Evolutionary conservation across 2,888 invertebrate species (phyloP), one percentile per base, ranked within the genome.

Genomic region (Steromphala cineraria): DNA sequence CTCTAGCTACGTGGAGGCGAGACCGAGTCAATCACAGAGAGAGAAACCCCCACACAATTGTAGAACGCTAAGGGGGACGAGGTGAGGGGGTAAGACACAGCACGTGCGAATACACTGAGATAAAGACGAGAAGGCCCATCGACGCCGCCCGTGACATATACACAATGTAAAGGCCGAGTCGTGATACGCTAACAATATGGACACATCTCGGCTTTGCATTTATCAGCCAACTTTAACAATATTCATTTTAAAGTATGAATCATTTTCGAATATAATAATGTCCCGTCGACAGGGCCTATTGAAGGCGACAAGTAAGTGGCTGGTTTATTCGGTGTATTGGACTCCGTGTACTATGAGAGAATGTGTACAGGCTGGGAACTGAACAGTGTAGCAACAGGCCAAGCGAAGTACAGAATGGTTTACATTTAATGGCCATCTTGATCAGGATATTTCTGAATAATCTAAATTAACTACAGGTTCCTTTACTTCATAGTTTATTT

Each of bases 241-340:
- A 62, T 62, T 62, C 62, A 62, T 62, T 62, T 62, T 62, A 62
- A 62, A 62, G 62, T 62, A 62, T 62, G 62, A 62, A 62, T 62
- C 62, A 62, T 62, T 62, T 62, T 62, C 62, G 62, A 62, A 62
- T 24, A 24, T 24, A 62, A 62, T 62, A 24, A 62, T 28, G 62
- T 62, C 15, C 24, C 28, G 62, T 62, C 62, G 62, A 62, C 62
- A 62, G 62, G 62, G 62, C 28, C 62, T 62, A 28, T 62, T 62
- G 28, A 62, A 28, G 15, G 62, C 28, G 62, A 62, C 24, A 21
- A 24, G 62, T 28, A 28, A 62, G 62, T 28, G 15, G 15, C n/a
- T 24, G 21, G 62, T 62, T 62, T 62, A 46, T 46, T 46, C 46
- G 46, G 46, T 46, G 46, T 46, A 46, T 46, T 46, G 46, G 46